phyloP scores from a whole-genome alignment of 2,113 vertebrate species.

The Phasianus colchicus region DNA sequence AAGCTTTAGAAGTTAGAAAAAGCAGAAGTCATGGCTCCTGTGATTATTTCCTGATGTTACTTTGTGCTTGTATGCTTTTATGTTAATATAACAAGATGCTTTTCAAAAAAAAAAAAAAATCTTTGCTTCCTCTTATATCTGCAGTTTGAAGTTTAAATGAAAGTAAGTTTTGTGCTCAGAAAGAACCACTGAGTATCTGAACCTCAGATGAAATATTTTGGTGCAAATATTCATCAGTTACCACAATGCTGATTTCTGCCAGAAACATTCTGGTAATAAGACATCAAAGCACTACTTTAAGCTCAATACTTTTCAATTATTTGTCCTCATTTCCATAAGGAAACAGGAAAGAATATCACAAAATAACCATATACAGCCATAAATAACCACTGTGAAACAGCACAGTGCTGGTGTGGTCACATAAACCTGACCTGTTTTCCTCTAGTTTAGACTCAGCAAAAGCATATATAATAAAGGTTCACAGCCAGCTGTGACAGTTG shows the following conservation, averaged over 20 bases:
- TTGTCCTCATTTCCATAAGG: background rate
- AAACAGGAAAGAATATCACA: background rate
- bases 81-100: background rate
- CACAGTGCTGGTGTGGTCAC: background rate
- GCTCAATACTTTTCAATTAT: rapidly evolving
- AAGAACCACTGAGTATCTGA: background rate
- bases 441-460: background rate
- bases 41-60: background rate
- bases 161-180: background rate
- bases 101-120: no score
- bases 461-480: background rate
- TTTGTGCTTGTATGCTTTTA: background rate
- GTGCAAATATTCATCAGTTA: background rate
- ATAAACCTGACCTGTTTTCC: background rate
- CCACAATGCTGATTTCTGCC: background rate
- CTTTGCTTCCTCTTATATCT: background rate
- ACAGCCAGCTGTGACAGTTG: background rate
- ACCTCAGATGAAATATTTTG: background rate
- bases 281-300: background rate
- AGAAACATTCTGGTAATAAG: background rate
- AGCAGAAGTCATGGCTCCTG: background rate
- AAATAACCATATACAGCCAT: background rate
- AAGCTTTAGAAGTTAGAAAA: background rate
- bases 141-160: background rate
- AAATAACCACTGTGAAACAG: background rate